Percentiles rank a stretch among this genome's conserved stretches.
phyloP scores from a whole-genome alignment of 2,113 vertebrate genomes.

The Actenoides hombroni region DNA sequence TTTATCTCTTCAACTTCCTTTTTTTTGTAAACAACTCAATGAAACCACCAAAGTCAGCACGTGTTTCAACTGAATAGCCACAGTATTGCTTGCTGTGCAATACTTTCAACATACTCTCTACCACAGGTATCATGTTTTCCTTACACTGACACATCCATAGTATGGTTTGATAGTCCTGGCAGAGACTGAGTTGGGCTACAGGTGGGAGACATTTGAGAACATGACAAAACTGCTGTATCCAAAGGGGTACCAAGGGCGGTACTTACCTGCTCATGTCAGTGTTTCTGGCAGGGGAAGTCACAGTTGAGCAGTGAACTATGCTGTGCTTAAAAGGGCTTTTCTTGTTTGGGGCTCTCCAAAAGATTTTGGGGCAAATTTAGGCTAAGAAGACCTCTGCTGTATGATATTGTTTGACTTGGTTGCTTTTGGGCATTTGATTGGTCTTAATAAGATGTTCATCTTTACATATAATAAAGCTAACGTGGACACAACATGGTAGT shows the following conservation, averaged over 20 bases:
- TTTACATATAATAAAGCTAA: neutral
- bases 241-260: neutral
- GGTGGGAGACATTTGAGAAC: neutral
- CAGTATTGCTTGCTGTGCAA: neutral
- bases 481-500: neutral
- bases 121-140: rapidly evolving
- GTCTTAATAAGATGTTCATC: neutral
- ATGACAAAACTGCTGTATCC: neutral
- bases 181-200: neutral
- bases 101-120: neutral
- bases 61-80: constrained; percentile 16
- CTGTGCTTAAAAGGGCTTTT: neutral
- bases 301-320: rapidly evolving
- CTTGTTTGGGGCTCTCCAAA: neutral
- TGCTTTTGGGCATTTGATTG: neutral
- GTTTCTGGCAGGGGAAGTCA: neutral
- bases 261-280: neutral
- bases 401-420: neutral
- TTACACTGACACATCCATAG: neutral
- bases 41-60: neutral
- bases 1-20: neutral
- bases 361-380: neutral
- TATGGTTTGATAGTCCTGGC: neutral
- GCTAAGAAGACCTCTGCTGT: neutral
- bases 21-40: neutral